These are phyloP conservation scores for Xanthia icteritia DNA, from an alignment of 2,888 invertebrate species.

Conservation along the genomic window DNA sequence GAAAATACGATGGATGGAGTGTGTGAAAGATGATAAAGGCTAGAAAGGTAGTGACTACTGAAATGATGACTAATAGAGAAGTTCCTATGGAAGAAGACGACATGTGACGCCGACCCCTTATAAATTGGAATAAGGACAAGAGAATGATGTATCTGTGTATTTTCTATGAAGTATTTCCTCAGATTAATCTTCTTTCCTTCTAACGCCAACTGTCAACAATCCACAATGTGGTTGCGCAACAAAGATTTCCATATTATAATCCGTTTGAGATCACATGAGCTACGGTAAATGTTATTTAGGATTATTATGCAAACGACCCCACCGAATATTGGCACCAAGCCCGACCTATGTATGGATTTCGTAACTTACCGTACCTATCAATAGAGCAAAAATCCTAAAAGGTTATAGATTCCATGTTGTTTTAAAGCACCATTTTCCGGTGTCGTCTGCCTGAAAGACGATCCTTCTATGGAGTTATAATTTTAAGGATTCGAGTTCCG, in stretches of 20 bases:
- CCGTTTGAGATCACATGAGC: slow-evolving; percentile 15
- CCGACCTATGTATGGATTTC: slow-evolving; percentile 32
- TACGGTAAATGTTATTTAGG: slow-evolving; percentile 37
- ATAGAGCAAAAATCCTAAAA: slow-evolving; percentile 15
- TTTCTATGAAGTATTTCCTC: background rate
- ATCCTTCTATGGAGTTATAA: background rate
- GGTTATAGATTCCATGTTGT: background rate
- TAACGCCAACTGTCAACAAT: background rate
- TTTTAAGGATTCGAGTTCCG: background rate
- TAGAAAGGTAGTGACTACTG: too few relatives aligned
- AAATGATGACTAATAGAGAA: too few relatives aligned
- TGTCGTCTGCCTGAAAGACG: background rate
- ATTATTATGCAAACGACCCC: slow-evolving; percentile 50
- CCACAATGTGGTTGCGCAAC: background rate
- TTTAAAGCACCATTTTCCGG: background rate
- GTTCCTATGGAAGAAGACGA: too few relatives aligned
- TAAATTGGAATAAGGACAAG: too few relatives aligned
- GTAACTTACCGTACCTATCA: slow-evolving; percentile 19
- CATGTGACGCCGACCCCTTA: too few relatives aligned
- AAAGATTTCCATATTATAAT: slow-evolving; percentile 40
- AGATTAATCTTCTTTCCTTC: background rate
- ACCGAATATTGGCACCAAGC: slow-evolving; percentile 52
- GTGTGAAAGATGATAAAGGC: too few relatives aligned
- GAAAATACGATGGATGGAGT: too few relatives aligned
- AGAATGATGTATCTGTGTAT: background rate